These are phyloP conservation scores for Vespertilio murinus DNA, from an alignment of 2,797 vertebrate genomes.

Conservation along the genomic window DNA sequence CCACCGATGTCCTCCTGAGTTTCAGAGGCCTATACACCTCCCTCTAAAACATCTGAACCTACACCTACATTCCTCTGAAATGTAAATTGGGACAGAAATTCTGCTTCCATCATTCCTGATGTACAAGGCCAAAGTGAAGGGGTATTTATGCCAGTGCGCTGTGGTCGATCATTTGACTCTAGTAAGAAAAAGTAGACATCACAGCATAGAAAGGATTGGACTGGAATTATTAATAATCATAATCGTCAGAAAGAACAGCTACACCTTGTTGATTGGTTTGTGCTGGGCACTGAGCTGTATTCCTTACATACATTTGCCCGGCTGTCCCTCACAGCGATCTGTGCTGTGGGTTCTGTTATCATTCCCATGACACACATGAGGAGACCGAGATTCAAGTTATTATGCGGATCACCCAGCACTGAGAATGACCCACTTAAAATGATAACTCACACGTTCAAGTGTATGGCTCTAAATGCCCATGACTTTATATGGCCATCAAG, in stretches of 20 bases:
- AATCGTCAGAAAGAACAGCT: not conserved
- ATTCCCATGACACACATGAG: not conserved
- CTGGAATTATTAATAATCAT: constrained; percentile 23
- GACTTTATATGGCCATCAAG: not conserved
- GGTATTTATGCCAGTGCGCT: not conserved
- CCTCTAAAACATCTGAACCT: constrained; percentile 23
- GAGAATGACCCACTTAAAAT: not conserved
- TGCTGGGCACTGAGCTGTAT: not conserved
- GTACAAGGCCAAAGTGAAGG: not conserved
- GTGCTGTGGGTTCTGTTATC: not conserved
- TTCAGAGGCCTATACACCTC: not conserved
- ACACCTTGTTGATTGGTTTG: not conserved
- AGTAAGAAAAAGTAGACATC: not conserved
- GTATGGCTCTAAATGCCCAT: not conserved
- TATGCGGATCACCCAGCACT: not conserved
- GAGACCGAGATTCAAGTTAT: not conserved
- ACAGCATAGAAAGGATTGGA: not conserved
- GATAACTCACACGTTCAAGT: not conserved
- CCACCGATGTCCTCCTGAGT: not conserved
- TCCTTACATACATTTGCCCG: not conserved
- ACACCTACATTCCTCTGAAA: constrained; percentile 26
- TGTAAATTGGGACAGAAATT: constrained; percentile 11
- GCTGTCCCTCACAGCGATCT: not conserved
- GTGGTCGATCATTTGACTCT: not conserved
- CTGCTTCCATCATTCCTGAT: not conserved